phyloP scores from a whole-genome alignment of 2,113 vertebrate species.

The Herpailurus yagouaroundi region DNA sequence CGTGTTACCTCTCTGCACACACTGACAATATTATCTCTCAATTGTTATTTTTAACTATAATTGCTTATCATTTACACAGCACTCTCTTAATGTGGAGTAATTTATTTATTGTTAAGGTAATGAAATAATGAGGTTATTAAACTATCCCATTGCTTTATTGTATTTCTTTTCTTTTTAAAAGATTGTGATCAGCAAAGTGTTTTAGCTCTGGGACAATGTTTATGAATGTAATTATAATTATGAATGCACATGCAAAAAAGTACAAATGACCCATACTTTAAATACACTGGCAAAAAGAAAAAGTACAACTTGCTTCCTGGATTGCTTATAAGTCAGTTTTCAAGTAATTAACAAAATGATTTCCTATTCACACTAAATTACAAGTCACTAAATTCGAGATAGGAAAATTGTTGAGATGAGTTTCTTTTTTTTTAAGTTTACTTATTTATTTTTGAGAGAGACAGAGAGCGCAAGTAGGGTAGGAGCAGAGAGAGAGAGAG shows the following conservation, averaged over 20 bases:
- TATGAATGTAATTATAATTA: conserved; percentile 66
- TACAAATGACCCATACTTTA: conserved; percentile 36
- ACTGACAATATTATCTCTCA: conserved; percentile 40
- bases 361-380: conserved; percentile 53
- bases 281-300: neutral
- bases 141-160: neutral
- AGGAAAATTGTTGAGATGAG: conserved; percentile 43
- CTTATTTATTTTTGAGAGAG: too few species aligned
- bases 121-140: neutral
- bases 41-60: conserved; percentile 52
- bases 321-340: conserved; percentile 60
- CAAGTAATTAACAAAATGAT: conserved; percentile 68
- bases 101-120: conserved; percentile 57
- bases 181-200: conserved; percentile 56
- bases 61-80: conserved; percentile 49
- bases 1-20: conserved; percentile 35
- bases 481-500: too few species aligned
- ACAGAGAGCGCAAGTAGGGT: too few species aligned
- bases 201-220: conserved; percentile 8
- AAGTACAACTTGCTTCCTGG: neutral
- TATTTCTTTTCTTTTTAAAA: conserved; percentile 33
- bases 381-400: conserved; percentile 33
- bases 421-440: neutral
- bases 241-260: conserved; percentile 42
- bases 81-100: neutral